Percentiles rank a stretch among this genome's conserved stretches.
These are phyloP conservation scores for Odontamblyopus lacepedii DNA, from an alignment of 2,797 vertebrate species.

Conservation along the genomic window DNA sequence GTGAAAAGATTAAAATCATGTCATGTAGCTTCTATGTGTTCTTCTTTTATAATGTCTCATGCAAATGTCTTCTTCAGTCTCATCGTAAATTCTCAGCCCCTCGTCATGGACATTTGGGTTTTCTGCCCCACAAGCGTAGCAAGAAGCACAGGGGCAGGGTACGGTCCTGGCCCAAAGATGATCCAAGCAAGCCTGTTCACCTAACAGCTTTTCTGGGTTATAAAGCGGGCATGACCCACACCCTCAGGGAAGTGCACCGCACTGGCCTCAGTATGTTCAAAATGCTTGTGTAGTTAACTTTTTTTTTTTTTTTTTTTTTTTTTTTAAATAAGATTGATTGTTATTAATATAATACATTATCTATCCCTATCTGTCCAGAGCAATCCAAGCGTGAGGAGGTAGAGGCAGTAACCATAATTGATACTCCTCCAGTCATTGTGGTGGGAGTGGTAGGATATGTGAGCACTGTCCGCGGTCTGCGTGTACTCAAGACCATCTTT, in stretches of 20 bases:
- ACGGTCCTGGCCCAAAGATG: slow-evolving; percentile 90
- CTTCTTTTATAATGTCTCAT: background rate
- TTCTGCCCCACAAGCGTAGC: slow-evolving; percentile 88
- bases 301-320: background rate
- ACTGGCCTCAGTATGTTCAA: slow-evolving; percentile 84
- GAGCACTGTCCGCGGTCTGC: slow-evolving; percentile 82
- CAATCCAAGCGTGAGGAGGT: slow-evolving; percentile 89
- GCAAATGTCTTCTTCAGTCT: slow-evolving; percentile 73
- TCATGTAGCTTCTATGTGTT: background rate
- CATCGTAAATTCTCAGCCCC: slow-evolving; percentile 95
- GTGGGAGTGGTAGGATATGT: slow-evolving; percentile 91
- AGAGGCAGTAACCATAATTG: slow-evolving; percentile 91
- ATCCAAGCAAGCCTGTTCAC: slow-evolving; percentile 87
- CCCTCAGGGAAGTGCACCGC: slow-evolving; percentile 86
- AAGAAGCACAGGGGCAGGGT: slow-evolving; percentile 85
- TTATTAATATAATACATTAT: background rate
- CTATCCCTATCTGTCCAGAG: slow-evolving; percentile 69
- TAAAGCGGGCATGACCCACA: slow-evolving; percentile 97
- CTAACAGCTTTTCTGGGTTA: slow-evolving; percentile 93
- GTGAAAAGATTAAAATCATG: background rate
- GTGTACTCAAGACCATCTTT: slow-evolving; percentile 90
- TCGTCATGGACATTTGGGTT: slow-evolving; percentile 92
- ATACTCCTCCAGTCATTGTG: slow-evolving; percentile 88
- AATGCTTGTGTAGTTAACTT: background rate
- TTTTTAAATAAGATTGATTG: background rate